Evolutionary conservation across 2,888 invertebrate species (phyloP), one percentile per base, ranked within the genome.

Genomic region (Coelopa pilipes): DNA sequence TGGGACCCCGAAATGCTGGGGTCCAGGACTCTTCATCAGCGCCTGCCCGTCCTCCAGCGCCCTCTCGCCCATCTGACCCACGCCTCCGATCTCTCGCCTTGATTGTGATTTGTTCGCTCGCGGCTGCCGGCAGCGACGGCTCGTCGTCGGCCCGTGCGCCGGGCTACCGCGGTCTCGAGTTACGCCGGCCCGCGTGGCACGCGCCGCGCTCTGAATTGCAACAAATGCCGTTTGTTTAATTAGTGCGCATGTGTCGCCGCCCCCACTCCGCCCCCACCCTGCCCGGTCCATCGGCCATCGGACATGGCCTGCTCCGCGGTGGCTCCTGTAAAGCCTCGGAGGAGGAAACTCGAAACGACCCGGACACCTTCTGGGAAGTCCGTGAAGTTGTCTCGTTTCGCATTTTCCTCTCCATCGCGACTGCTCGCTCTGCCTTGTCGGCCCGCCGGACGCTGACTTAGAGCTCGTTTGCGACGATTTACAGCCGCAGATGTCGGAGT

Each of bases 221-320:
- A 76, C 77, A 77, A 77, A 78, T 76, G 76, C 76, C 77, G 78
- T 76, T 78, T 76, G 76, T 77, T 78, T 78, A 77, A 77, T 78
- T 78, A 77, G 77, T 75, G 76, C 74, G 76, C 75, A 76, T 78
- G 78, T 77, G 78, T 78, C 77, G 76, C 70, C 69, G 1, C 11
- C 10, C 53, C 3, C 53, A 53, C 53, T 53, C 53, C 3, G 1
- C 5, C 10, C 13, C 10, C 1, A 15, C 53, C 53, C 15, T 53
- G 15, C 10, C n/a, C 13, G 10, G 49, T 49, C 13, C 13, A 11
- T 49, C 13, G 9, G 13, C 49, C 49, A 11, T 9, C 9, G 13
- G 13, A 49, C 13, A 13, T 13, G 13, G 9, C 49, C 53, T 13
- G 1, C 53, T 53, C 15, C 10, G 1, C 3, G 10, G 53, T 53